A percentile compares a stretch with the other conserved stretches of the same genome.
Evolutionary conservation across 1,140 invertebrate species (phyloP).

Genomic region (Penaeus japonicus): DNA sequence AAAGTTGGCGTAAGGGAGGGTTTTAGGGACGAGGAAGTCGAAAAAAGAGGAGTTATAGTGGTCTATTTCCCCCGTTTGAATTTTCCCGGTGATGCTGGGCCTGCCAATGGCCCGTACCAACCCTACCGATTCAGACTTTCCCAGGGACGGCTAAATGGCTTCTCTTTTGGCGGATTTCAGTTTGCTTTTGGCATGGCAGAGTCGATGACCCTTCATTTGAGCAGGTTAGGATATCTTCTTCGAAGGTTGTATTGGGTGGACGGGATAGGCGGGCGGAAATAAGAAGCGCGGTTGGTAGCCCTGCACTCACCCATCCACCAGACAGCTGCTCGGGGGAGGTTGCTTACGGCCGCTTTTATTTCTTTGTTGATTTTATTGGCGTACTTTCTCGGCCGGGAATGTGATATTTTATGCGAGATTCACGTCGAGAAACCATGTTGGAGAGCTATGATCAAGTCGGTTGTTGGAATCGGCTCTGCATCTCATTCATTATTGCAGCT

Average conservation of each 20-base stretch:
- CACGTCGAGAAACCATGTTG: too few relatives aligned
- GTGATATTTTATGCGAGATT: too few relatives aligned
- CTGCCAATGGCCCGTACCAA: conserved; percentile 41
- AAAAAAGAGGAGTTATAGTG: not conserved
- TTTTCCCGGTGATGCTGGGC: conserved; percentile 53
- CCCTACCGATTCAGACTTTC: conserved; percentile 49
- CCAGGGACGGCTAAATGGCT: conserved; percentile 33
- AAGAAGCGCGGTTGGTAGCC: conserved; percentile 27
- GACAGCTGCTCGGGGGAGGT: conserved; percentile 40
- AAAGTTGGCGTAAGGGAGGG: not conserved
- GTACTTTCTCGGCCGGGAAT: too few relatives aligned
- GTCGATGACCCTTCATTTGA: not conserved
- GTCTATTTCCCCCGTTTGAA: conserved; percentile 20
- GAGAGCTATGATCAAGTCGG: too few relatives aligned
- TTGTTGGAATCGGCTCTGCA: too few relatives aligned
- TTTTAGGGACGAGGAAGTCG: not conserved
- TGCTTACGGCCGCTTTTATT: conserved; percentile 17
- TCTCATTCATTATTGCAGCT: too few relatives aligned
- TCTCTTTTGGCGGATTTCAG: not conserved
- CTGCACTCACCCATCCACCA: conserved; percentile 8
- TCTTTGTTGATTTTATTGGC: not conserved
- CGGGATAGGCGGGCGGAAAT: conserved; percentile 23
- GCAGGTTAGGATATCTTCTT: not conserved
- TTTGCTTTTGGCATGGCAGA: not conserved
- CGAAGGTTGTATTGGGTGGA: not conserved